Evolutionary conservation across 2,113 vertebrate species (phyloP).

Genomic region (Zingel zingel): DNA sequence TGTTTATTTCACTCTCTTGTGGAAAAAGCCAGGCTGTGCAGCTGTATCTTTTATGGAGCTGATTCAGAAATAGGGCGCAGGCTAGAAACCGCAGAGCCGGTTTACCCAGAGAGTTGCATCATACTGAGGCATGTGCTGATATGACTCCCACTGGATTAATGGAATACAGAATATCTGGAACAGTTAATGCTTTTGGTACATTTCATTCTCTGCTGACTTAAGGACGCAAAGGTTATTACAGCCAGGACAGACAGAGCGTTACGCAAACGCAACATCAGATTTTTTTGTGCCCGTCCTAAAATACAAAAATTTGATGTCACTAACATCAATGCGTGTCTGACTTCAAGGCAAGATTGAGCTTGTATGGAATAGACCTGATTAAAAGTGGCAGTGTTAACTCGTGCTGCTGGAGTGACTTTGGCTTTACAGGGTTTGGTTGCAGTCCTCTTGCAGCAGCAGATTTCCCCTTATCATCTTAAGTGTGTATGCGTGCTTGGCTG

Average conservation of each 20-base stretch:
- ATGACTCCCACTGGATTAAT: constrained; percentile 56
- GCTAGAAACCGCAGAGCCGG: constrained; percentile 1
- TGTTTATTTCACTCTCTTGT: constrained; percentile 6
- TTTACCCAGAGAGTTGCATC: constrained; percentile 53
- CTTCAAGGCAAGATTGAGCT: constrained; percentile 20
- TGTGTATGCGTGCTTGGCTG: constrained; percentile 1
- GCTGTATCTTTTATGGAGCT: constrained; percentile 40
- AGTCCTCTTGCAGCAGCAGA: constrained; percentile 51
- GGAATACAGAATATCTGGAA: constrained; percentile 61
- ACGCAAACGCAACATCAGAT: constrained; percentile 20
- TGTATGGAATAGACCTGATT: background rate
- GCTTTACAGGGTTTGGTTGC: constrained; percentile 23
- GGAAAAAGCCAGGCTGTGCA: constrained; percentile 10
- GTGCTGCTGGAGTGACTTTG: constrained; percentile 1
- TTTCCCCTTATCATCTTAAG: constrained; percentile 18
- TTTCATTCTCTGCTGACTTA: constrained; percentile 59
- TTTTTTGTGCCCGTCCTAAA: constrained; percentile 35
- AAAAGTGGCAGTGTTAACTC: background rate
- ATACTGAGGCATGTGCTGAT: constrained; percentile 47
- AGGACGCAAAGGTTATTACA: constrained; percentile 39
- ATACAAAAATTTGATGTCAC: background rate
- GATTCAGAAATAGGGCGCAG: constrained; percentile 27
- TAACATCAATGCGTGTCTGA: constrained; percentile 1
- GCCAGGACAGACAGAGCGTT: constrained; percentile 15
- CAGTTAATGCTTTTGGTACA: constrained; percentile 50